phyloP scores from a whole-genome alignment of 2,113 vertebrate species.

The Glareola pratincola region DNA sequence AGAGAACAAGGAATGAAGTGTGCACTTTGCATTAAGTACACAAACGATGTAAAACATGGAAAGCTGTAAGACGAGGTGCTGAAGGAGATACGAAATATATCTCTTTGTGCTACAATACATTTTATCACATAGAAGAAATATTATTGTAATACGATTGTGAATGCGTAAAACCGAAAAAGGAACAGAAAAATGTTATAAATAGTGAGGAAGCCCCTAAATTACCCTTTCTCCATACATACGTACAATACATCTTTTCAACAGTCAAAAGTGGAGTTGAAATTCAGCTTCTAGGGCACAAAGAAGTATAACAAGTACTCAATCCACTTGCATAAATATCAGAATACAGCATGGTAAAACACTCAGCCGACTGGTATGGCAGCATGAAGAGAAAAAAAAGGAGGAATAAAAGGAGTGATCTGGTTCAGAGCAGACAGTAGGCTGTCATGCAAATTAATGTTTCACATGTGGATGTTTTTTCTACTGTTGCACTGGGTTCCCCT shows the following conservation, averaged over 20 bases:
- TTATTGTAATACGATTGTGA: not conserved
- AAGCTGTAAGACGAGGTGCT: not conserved
- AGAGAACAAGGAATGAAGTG: not conserved
- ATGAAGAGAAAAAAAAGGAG: not conserved
- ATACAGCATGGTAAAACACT: not conserved
- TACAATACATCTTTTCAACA: not conserved
- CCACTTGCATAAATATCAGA: not conserved
- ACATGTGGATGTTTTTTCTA: not conserved
- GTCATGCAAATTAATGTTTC: not conserved
- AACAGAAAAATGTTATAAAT: not conserved
- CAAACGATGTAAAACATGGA: not conserved
- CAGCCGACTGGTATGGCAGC: not conserved
- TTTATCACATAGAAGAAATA: not conserved
- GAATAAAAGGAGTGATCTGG: not conserved
- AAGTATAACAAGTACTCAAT: not conserved
- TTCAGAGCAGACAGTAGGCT: not conserved
- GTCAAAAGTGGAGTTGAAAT: not conserved
- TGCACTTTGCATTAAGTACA: not conserved
- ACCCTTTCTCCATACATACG: not conserved
- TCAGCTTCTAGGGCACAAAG: not conserved
- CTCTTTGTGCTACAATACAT: not conserved
- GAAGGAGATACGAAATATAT: not conserved
- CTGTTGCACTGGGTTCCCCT: not conserved
- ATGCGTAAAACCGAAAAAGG: not conserved
- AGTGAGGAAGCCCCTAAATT: not conserved